Evolutionary conservation across 2,113 vertebrate genomes (phyloP).

Genomic region (Blennius ocellaris): DNA sequence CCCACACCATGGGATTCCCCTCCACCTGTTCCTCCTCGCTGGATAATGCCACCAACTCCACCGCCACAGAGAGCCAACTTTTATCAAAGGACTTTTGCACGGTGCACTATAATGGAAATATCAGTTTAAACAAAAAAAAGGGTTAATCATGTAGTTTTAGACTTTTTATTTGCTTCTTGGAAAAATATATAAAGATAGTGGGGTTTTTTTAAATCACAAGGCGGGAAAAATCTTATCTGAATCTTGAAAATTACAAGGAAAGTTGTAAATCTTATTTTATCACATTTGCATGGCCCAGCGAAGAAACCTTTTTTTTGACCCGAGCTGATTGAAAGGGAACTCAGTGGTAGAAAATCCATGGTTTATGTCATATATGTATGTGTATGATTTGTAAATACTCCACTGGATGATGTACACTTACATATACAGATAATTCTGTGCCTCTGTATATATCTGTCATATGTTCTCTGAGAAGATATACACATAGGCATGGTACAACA

Average conservation of each 20-base stretch:
- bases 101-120: constrained; percentile 83
- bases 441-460: constrained; percentile 78
- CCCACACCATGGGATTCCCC: constrained; percentile 68
- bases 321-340: constrained; percentile 63
- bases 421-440: constrained; percentile 72
- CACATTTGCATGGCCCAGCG: constrained; percentile 32
- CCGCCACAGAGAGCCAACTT: constrained; percentile 75
- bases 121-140: constrained; percentile 74
- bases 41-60: constrained; percentile 73
- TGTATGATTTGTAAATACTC: constrained; percentile 77
- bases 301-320: constrained; percentile 58
- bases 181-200: constrained; percentile 6
- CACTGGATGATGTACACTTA: constrained; percentile 64
- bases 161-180: constrained; percentile 6
- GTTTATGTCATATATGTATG: constrained; percentile 65
- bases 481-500: constrained; percentile 73
- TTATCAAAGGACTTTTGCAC: constrained; percentile 79
- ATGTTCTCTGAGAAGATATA: constrained; percentile 77
- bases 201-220: constrained; percentile 30
- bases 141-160: background rate
- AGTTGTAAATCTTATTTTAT: constrained; percentile 22
- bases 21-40: constrained; percentile 74
- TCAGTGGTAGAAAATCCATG: constrained; percentile 49
- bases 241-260: constrained; percentile 9
- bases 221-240: constrained; percentile 36